Percentiles rank a stretch among this genome's conserved stretches.
Conservation (phyloP, 35 echinoderm and acorn worm genomes). For the Acanthaster planci region DNA sequence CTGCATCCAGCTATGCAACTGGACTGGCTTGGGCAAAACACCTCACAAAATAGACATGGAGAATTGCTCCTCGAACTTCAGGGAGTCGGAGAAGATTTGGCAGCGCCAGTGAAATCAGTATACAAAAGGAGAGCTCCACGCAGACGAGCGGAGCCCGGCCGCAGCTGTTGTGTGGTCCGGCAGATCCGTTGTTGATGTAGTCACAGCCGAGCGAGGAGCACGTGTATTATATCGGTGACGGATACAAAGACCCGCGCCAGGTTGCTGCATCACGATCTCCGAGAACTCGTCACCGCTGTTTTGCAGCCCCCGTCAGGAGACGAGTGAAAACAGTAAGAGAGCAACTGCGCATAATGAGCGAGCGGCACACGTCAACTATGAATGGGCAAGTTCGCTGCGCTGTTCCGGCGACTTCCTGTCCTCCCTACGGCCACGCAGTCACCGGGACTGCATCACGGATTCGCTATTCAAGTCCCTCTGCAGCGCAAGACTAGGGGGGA, state of each 20-base stretch:
- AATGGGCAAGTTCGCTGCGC: not conserved
- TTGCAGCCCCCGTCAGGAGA: not conserved
- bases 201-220: not conserved
- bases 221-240: conserved; percentile 6
- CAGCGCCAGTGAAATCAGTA: not conserved
- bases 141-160: not conserved
- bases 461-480: conserved; percentile 6
- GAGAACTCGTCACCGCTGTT: conserved; percentile 13
- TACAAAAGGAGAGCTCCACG: too few species aligned
- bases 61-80: too few species aligned
- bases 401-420: conserved; percentile 13
- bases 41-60: too few species aligned
- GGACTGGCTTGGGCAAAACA: too few species aligned
- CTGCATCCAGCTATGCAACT: too few species aligned
- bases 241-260: conserved; percentile 20
- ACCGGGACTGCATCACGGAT: not conserved
- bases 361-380: conserved; percentile 1
- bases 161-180: conserved; percentile 19
- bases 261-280: not conserved
- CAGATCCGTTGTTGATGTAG: conserved; percentile 22
- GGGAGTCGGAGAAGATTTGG: not conserved
- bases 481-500: not conserved
- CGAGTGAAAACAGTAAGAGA: not conserved
- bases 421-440: conserved; percentile 15
- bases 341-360: not conserved